These are phyloP conservation scores for Dissostichus mawsoni DNA, from an alignment of 2,113 vertebrate species.

Conservation along the genomic window DNA sequence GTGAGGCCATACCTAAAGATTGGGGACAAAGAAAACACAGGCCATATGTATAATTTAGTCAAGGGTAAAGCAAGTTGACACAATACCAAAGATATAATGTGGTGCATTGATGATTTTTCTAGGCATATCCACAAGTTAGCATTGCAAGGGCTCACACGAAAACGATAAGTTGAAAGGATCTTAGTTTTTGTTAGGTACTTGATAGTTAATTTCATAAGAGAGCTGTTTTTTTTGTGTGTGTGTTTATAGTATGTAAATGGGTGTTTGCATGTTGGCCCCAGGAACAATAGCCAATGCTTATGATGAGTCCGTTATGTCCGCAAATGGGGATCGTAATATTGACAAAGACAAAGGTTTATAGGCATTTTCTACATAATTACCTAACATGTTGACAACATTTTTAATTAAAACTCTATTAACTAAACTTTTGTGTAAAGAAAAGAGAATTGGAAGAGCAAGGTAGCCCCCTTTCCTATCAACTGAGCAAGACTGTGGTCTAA, in stretches of 20 bases:
- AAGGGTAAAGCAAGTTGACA: background rate
- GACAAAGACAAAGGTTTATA: background rate
- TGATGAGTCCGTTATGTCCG: too few relatives aligned
- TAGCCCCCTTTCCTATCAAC: background rate
- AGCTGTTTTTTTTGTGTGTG: too few relatives aligned
- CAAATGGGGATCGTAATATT: too few relatives aligned
- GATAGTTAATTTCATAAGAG: too few relatives aligned
- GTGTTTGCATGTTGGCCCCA: too few relatives aligned
- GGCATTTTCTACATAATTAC: background rate
- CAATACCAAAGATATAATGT: background rate
- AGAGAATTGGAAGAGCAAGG: background rate
- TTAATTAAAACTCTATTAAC: background rate
- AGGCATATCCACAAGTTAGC: too few relatives aligned
- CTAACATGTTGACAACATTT: background rate
- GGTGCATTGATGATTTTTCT: too few relatives aligned
- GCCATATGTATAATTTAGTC: background rate
- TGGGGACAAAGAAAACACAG: constrained; percentile 28
- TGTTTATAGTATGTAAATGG: too few relatives aligned
- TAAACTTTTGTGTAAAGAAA: background rate
- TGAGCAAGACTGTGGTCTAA: background rate
- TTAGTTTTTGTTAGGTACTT: too few relatives aligned
- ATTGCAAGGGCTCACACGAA: too few relatives aligned
- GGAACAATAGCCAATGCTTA: too few relatives aligned
- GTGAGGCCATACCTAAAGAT: constrained; percentile 96
- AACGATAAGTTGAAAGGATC: too few relatives aligned